Evolutionary conservation across 2,797 vertebrate genomes (phyloP), one percentile per base, ranked within the genome.

Genomic region (Eptatretus atami): DNA sequence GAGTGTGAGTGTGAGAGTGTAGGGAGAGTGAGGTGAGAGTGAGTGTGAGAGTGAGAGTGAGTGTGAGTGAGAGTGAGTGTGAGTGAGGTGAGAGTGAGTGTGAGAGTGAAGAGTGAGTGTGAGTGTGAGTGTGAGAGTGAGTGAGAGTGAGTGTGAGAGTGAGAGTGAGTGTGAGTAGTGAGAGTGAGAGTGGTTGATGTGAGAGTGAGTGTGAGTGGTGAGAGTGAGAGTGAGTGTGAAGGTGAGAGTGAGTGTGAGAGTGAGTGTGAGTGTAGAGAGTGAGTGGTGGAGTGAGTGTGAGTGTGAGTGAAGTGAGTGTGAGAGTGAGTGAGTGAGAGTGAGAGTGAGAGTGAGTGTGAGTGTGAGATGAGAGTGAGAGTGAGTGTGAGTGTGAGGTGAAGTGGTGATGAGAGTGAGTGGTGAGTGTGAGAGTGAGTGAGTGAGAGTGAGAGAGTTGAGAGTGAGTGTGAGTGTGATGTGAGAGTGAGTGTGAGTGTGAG

Each of bases 81-180:
- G 54, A 55, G 54, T 55, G 54, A 55, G 12, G 54, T 55, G 54
- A 55, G 54, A 55, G 54, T 55, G 54, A 55, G 54, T 55, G 54
- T 12, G 54, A 55, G 54, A 12, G 54, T 12, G 54, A n/a, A 12
- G 54, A 55, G 54, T 55, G 54, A 12, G 54, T 12, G 54, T 55
- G 54, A 55, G 54, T 55, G 54, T 12, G 54, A 12, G 54, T 12
- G 54, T 55, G 54, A 55, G 54, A 12, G 54, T 55, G 54, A 55
- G 54, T 55, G 54, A 55, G 54, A 12, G 54, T 55, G 54, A 12
- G 54, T 12, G 54, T 55, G 54, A 55, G 54, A 55, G 54, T 55
- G 54, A 55, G 54, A 12, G 54, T 12, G 54, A 12, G 54, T n/a
- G n/a, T n/a, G n/a, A n/a, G n/a, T n/a, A n/a, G n/a, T n/a, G n/a